These are phyloP conservation scores for Epistrophella euchroma DNA, from an alignment of 2,888 invertebrate species.

Conservation along the genomic window DNA sequence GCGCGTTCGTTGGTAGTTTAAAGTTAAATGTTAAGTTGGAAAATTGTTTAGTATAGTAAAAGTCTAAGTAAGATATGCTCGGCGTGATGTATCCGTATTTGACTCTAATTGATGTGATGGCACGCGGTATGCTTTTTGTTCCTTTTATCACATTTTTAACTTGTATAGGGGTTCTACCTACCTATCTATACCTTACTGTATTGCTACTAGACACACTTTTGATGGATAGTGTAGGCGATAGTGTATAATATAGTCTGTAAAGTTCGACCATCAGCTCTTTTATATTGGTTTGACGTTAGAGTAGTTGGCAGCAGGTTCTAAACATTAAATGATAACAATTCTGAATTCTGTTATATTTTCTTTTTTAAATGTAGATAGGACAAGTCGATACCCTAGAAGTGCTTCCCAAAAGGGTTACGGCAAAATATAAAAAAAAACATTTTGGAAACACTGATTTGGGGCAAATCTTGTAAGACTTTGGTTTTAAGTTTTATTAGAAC, in stretches of 20 bases:
- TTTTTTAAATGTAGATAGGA: neutral
- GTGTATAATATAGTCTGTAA: neutral
- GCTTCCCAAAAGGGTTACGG: neutral
- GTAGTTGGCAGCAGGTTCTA: neutral
- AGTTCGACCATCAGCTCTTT: conserved; percentile 28
- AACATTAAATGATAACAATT: neutral
- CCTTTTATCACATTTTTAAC: conserved; percentile 49
- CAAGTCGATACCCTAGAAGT: neutral
- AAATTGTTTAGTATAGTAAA: neutral
- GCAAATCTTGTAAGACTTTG: no score
- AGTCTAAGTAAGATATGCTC: neutral
- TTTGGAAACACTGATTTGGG: neutral
- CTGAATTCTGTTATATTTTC: neutral
- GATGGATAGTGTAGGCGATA: conserved; percentile 45
- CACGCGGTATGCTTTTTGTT: conserved; percentile 63
- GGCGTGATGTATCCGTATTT: conserved; percentile 38
- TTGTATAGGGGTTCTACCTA: conserved; percentile 55
- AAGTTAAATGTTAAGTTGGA: neutral
- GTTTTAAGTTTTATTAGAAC: no score
- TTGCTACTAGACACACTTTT: conserved; percentile 63
- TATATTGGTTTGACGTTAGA: neutral
- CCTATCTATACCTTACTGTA: neutral
- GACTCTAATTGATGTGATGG: conserved; percentile 65
- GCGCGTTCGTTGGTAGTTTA: conserved; percentile 1
- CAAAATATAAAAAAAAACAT: no score